phyloP scores from a whole-genome alignment of 2,113 vertebrate species.

The Balaenoptera acutorostrata region DNA sequence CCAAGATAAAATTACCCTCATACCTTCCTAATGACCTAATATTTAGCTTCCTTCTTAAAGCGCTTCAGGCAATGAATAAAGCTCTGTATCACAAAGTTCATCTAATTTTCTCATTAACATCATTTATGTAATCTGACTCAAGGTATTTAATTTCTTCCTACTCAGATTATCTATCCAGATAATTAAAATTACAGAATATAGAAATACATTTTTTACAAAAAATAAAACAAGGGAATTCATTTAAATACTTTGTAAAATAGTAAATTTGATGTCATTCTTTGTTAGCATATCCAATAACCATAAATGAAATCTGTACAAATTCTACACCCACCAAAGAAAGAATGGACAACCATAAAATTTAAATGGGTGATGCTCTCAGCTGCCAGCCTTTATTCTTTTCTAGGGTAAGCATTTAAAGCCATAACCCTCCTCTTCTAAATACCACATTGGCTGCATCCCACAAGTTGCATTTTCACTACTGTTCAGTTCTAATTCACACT shows the following conservation, averaged over 20 bases:
- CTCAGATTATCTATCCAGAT: not conserved
- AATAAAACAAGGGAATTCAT: not conserved
- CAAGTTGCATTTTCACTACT: not conserved
- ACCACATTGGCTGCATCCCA: not conserved
- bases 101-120: not conserved
- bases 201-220: slow-evolving; percentile 19
- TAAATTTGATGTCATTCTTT: not conserved
- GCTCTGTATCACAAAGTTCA: not conserved
- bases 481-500: not conserved
- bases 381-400: not conserved
- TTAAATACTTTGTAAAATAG: not conserved
- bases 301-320: not conserved
- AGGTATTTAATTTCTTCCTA: not conserved
- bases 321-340: not conserved
- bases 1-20: not conserved
- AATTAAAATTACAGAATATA: not conserved
- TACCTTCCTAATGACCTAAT: not conserved
- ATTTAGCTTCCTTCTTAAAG: not conserved
- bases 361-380: not conserved
- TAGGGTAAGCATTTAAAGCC: not conserved
- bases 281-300: not conserved
- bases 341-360: not conserved
- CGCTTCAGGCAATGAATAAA: not conserved
- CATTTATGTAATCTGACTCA: not conserved
- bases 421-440: too few species aligned